Evolutionary conservation across 2,797 vertebrate genomes (phyloP), one percentile per base, ranked within the genome.

Genomic region (Rhabdophis nuchalis): DNA sequence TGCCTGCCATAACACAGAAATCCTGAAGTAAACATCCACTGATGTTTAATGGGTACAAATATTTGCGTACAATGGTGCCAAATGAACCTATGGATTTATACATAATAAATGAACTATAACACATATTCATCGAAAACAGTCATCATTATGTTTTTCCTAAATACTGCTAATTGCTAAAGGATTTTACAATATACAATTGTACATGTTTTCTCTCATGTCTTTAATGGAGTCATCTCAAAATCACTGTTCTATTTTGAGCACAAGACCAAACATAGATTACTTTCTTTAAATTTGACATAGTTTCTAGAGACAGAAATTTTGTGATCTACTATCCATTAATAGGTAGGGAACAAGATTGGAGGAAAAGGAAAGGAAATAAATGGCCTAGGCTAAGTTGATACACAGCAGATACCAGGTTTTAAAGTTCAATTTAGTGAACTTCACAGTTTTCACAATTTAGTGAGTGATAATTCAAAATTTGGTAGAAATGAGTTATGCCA

Each of bases 1-100:
- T 93, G 77, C 87, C 60, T 82, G 91, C 64, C 3, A 77, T 58
- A 72, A 89, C 14, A 0, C 25, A n/a, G 88, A 87, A 92, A 92
- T 92, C n/a, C 36, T 85, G 25, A 89, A 7, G 50, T 61, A 3
- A 90, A 41, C 94, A 1, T 85, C 20, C 25, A 68, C 7, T 41
- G 2, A 14, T 94, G 41, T 9, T 77, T 41, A 25, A 25, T 53
- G 25, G 11, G 32, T 57, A 20, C 54, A 87, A 23, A 77, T 29
- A 32, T 89, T 77, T 94, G 87, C 50, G 7, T 77, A 72, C 86
- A 95, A 56, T 8, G 90, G 3, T 89, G 87, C 53, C 4, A 0
- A 0, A 82, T 89, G 87, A 88, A 57, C 1, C 12, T 93, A 60
- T 29, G 6, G 46, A 57, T 52, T 16, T 0, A 0, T 82, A 57